Evolutionary conservation across 2,797 vertebrate species (phyloP).

Genomic region (Odontamblyopus lacepedii): DNA sequence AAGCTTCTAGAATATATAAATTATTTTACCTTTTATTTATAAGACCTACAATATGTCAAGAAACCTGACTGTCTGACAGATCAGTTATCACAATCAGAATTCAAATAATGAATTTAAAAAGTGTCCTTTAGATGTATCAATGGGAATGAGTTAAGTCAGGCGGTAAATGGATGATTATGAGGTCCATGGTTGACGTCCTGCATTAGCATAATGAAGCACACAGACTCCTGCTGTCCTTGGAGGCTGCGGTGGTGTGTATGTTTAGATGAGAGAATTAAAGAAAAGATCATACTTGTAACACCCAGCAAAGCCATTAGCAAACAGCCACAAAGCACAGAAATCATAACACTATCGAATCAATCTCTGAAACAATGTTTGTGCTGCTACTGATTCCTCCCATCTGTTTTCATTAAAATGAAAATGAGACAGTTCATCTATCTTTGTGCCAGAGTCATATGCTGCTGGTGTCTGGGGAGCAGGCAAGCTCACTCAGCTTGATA

Average conservation of each 20-base stretch:
- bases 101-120: slow-evolving; percentile 40
- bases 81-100: slow-evolving; percentile 21
- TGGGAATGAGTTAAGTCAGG: slow-evolving; percentile 65
- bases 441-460: slow-evolving; percentile 42
- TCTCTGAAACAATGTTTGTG: slow-evolving; percentile 49
- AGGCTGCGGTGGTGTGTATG: slow-evolving; percentile 13
- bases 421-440: slow-evolving; percentile 60
- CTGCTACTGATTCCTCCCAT: slow-evolving; percentile 48
- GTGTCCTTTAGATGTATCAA: slow-evolving; percentile 68
- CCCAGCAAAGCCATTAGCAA: slow-evolving; percentile 34
- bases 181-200: slow-evolving; percentile 68
- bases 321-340: slow-evolving; percentile 41
- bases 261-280: slow-evolving; percentile 31
- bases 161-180: slow-evolving; percentile 75
- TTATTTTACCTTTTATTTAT: background rate
- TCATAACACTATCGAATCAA: slow-evolving; percentile 36
- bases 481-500: slow-evolving; percentile 43
- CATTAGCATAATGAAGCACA: slow-evolving; percentile 74
- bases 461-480: slow-evolving; percentile 25
- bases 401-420: slow-evolving; percentile 68
- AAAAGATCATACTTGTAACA: slow-evolving; percentile 5
- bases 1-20: background rate
- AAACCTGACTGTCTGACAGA: background rate
- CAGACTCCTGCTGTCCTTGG: slow-evolving; percentile 57
- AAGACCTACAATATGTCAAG: background rate